Conservation (phyloP, 2,113 vertebrate genomes). For the Neogale vison region DNA sequence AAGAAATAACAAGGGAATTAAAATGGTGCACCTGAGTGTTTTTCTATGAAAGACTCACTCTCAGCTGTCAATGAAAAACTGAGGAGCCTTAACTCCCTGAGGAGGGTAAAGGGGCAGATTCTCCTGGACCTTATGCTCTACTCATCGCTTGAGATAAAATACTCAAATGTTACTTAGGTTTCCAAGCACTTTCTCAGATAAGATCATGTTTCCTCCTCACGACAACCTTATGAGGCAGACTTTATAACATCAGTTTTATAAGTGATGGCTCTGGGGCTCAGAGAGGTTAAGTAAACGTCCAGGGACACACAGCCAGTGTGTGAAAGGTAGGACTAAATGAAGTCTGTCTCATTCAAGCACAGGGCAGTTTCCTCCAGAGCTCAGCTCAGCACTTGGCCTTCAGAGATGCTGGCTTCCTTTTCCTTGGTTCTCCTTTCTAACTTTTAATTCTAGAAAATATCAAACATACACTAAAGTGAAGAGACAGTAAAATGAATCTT, state of each 20-base stretch:
- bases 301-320: neutral
- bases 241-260: neutral
- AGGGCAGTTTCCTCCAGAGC: neutral
- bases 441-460: neutral
- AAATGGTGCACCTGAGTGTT: neutral
- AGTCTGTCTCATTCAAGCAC: neutral
- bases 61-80: neutral
- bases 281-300: neutral
- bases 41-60: neutral
- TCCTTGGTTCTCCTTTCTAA: neutral
- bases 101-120: neutral
- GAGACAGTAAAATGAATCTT: neutral
- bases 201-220: neutral
- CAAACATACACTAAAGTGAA: neutral
- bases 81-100: neutral
- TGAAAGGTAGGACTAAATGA: neutral
- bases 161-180: neutral
- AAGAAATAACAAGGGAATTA: neutral
- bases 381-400: neutral
- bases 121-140: neutral
- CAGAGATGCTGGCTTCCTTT: slow-evolving; percentile 2
- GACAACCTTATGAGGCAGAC: neutral
- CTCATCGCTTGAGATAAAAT: neutral
- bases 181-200: neutral
- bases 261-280: neutral